These are phyloP conservation scores for Cacoxenus indagator DNA, from an alignment of 2,888 invertebrate species.

Conservation along the genomic window DNA sequence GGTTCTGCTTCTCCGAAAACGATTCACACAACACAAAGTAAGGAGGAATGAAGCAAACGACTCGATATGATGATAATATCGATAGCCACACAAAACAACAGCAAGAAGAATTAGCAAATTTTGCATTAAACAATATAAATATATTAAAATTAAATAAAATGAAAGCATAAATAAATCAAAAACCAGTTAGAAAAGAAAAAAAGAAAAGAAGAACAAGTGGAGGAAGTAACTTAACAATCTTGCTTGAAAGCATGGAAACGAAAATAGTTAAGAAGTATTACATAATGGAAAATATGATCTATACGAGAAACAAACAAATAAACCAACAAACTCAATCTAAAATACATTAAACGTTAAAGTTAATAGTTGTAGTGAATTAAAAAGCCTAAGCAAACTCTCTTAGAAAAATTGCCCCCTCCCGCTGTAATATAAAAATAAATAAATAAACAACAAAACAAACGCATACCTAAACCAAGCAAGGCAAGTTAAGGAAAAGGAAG, in stretches of 20 bases:
- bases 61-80: conserved; percentile 27
- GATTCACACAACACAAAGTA: conserved; percentile 38
- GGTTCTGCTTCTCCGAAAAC: conserved; percentile 55
- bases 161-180: conserved; percentile 13
- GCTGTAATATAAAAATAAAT: conserved; percentile 9
- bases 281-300: conserved; percentile 14
- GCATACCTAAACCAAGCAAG: neutral
- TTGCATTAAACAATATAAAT: conserved; percentile 50
- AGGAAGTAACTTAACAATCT: neutral
- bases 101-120: conserved; percentile 5
- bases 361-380: conserved; percentile 2
- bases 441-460: neutral
- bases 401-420: conserved; percentile 12
- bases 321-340: conserved; percentile 20
- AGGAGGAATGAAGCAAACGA: conserved; percentile 35
- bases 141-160: conserved; percentile 42
- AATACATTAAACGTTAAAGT: conserved; percentile 12
- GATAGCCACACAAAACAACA: conserved; percentile 1
- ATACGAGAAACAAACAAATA: conserved; percentile 8
- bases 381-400: conserved; percentile 2
- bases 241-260: neutral
- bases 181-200: conserved; percentile 21
- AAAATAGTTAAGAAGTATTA: conserved; percentile 26
- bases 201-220: neutral
- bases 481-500: neutral